Base-by-base conservation (phyloP, 2,113 vertebrate species). In the Oostethus manadensis region DNA sequence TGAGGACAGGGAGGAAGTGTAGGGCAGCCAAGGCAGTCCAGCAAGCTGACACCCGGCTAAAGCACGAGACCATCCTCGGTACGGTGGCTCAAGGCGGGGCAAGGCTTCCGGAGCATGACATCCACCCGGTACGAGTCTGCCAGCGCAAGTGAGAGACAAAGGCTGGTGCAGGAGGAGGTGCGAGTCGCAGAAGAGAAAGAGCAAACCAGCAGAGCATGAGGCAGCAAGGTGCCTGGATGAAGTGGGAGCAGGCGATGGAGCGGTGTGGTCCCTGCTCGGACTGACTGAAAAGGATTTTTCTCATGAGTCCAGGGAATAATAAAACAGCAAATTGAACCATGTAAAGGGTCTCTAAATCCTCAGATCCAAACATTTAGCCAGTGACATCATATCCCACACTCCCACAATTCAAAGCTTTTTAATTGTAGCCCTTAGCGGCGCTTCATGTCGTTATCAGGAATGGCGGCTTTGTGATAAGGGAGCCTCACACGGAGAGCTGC, bases 381-480 rank as follows among this genome's bases (percentile, higher is more conserved):
- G 29, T 33, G 29, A 33, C 29, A 33, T 7, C 29, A 4, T 7
- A 33, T 33, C 29, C 11, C 38, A 13, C 35, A 38, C 35, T 38
- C 35, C 35, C 9, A 38, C 35, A 38, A 38, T 11, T 38, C 35
- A 11, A 38, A 38, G 35, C 9, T 10, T 38, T 38, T 14, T 3
- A 42, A 42, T 7, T 14, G 3, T 3, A 42, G 10, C 11, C 38
- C 38, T 42, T 13, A 84, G 29, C 5, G 29, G 29, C 29, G 29
- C 29, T 33, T 33, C 5, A 81, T 79, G 84, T 85, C 63, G 45
- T 82, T 78, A 85, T 85, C 81, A 44, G 64, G 64, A 68, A 42
- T 67, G 77, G 66, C 60, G 38, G 56, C 74, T 77, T 65, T 13
- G 68, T 72, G 77, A 83, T 82, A 83, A 79, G 59, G 62, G 65